A percentile compares a stretch with the other conserved stretches of the same genome.
Evolutionary conservation across 2,888 invertebrate genomes (phyloP).

Genomic region (Synergus japonicus): DNA sequence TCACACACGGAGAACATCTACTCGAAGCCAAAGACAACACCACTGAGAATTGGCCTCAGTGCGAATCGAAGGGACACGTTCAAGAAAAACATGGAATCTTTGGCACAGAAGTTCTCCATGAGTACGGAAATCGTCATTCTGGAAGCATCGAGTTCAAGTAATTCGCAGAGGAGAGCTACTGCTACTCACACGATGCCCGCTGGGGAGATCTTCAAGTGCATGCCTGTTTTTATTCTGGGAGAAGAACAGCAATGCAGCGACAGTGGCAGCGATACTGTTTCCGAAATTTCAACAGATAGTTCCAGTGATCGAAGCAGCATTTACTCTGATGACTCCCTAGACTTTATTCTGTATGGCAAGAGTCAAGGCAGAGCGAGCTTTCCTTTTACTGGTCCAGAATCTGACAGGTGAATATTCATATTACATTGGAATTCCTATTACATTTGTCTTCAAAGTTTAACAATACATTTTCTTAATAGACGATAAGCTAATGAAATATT

Average conservation of each 20-base stretch:
- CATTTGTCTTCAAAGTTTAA: not conserved
- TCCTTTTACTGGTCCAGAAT: slow-evolving; percentile 70
- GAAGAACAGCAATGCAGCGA: slow-evolving; percentile 76
- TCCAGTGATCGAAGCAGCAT: slow-evolving; percentile 79
- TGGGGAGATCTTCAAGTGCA: slow-evolving; percentile 76
- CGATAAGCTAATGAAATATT: slow-evolving; percentile 19
- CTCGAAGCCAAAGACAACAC: slow-evolving; percentile 53
- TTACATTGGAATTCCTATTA: not conserved
- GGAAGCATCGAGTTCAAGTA: slow-evolving; percentile 58
- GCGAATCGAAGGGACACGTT: slow-evolving; percentile 76
- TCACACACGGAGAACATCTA: slow-evolving; percentile 67
- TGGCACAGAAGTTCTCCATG: slow-evolving; percentile 75
- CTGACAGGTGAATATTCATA: slow-evolving; percentile 56
- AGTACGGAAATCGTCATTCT: slow-evolving; percentile 72
- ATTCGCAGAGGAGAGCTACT: slow-evolving; percentile 69
- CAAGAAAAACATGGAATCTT: slow-evolving; percentile 76
- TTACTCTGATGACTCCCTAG: slow-evolving; percentile 78
- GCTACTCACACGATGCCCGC: slow-evolving; percentile 77
- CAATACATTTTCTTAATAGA: not conserved
- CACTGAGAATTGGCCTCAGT: slow-evolving; percentile 68
- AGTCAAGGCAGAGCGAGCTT: slow-evolving; percentile 73
- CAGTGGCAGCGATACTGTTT: slow-evolving; percentile 78
- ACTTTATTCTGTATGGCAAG: slow-evolving; percentile 76
- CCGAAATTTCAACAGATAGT: slow-evolving; percentile 79
- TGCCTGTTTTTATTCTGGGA: slow-evolving; percentile 76